Base-by-base conservation (phyloP, 2,113 vertebrate genomes). In the Fregetta grallaria region DNA sequence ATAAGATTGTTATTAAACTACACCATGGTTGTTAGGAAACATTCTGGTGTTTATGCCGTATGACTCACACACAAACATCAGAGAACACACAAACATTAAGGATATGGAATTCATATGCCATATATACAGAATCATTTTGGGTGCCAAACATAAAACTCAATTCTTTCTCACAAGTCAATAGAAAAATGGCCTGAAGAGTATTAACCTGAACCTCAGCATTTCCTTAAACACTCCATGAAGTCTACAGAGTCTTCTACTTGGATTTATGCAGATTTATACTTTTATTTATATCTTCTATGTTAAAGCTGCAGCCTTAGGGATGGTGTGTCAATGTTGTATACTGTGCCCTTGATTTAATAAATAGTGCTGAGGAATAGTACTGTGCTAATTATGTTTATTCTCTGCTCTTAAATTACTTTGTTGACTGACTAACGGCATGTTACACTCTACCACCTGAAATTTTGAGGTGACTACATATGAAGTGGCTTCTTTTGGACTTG, bases 51-150 rank as follows among this genome's bases (percentile, higher is more conserved):
- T 95, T 90, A 83, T 50, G 63, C 47, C 2, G 1, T 44, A 73
- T 94, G 94, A 97, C 86, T 95, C 96, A 95, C 79, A 80, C 17
- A 66, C 62, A 92, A 86, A 93, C 68, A 92, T 77, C 59, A 88
- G 66, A 68, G 30, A 87, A 88, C 27, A 80, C 34, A 86, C 27
- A 91, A 82, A 89, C 70, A 70, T 87, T 66, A 96, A 62, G 53
- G 76, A 92, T 59, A 67, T 40, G 23, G 47, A 93, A 91, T 56
- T 86, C 78, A 86, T 66, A 65, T 40, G 79, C 56, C 70, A 30
- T 52, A 58, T 16, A 90, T 52, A 88, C 89, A 90, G 36, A 74
- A 79, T 27, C 1, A 18, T 26, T 80, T 71, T 56, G 42, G 19
- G 20, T 80, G 55, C 47, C 90, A 86, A 90, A 80, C 7, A 5